Evolutionary conservation across 2,888 invertebrate genomes (phyloP), one percentile per base, ranked within the genome.

Genomic region (Cremastobaeus sp.): DNA sequence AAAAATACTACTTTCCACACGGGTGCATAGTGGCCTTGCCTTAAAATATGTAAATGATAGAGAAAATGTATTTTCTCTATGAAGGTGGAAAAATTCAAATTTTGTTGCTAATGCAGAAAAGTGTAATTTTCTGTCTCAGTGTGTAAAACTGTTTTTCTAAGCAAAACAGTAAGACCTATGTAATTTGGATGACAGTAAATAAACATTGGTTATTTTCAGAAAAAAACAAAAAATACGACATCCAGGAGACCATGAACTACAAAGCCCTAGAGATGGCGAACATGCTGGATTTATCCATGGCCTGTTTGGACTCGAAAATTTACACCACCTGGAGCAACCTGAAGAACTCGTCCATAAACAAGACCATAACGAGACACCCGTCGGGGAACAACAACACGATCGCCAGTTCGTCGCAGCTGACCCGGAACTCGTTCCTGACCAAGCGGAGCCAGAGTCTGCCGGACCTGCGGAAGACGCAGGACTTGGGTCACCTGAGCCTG

Each of bases 271-370:
- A 84, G 59, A 71, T 85, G 20, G 85, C 84, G 77, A 83, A 83
- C 66, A 84, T 85, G 41, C 74, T 92, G 87, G 93, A 94, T 82
- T 91, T 92, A 76, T 94, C 94, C 79, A 95, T 96, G 95, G 94
- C 94, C 74, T 93, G 93, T 86, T 96, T 96, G 69, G 96, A 96
- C 88, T 94, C 95, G 83, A 94, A 87, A 74, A 86, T 94, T 79
- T 93, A 95, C 88, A 96, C 95, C 78, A 95, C 96, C 39, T 95
- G 95, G 94, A 95, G 95, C 88, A 95, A 95, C 87, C 89, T 95
- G 83, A 94, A 94, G 89, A 92, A 92, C 86, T 92, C 92, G 83
- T 91, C 90, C 20, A 82, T 84, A 70, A 85, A 85, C 64, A 87
- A 86, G 76, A 82, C 80, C 12, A 86, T 88, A 80, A 84, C 85